phyloP scores from a whole-genome alignment of 2,888 invertebrate species.

The Glyphotaelius pellucidus region DNA sequence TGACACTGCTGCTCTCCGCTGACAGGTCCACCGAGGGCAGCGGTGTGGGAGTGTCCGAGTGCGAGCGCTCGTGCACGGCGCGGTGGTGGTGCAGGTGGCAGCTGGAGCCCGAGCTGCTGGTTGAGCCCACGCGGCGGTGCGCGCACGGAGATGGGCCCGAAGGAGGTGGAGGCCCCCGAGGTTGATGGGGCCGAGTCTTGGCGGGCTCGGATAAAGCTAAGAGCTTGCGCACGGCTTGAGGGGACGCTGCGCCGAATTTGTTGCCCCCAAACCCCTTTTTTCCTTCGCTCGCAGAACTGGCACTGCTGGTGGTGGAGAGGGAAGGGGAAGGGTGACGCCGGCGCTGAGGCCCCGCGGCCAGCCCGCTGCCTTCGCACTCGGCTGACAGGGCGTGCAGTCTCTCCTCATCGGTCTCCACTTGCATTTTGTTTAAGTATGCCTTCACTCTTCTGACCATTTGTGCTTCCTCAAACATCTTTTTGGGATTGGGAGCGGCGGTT shows the following conservation, averaged over 20 bases:
- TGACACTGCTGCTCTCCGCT: slow-evolving; percentile 96
- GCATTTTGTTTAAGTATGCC: slow-evolving; percentile 95
- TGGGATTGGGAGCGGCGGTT: slow-evolving; percentile 93
- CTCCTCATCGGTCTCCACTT: slow-evolving; percentile 94
- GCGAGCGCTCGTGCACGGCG: slow-evolving; percentile 91
- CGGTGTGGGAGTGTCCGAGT: slow-evolving; percentile 92
- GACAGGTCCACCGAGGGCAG: slow-evolving; percentile 92
- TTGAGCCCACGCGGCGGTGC: slow-evolving; percentile 80
- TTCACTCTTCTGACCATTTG: slow-evolving; percentile 99
- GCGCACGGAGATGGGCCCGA: slow-evolving; percentile 79
- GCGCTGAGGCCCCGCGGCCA: slow-evolving; percentile 80
- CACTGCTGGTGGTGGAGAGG: slow-evolving; percentile 93
- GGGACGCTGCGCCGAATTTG: slow-evolving; percentile 93
- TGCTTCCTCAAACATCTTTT: slow-evolving; percentile 99
- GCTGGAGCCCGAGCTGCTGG: slow-evolving; percentile 72
- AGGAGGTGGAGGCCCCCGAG: slow-evolving; percentile 82
- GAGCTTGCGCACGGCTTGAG: slow-evolving; percentile 97
- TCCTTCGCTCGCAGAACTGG: slow-evolving; percentile 91
- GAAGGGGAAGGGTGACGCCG: slow-evolving; percentile 95
- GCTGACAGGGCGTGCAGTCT: slow-evolving; percentile 91
- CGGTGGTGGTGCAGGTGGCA: slow-evolving; percentile 73
- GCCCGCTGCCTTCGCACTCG: slow-evolving; percentile 89
- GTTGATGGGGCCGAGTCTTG: slow-evolving; percentile 93
- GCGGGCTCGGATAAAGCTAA: slow-evolving; percentile 92
- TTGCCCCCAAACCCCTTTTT: slow-evolving; percentile 80